Base-by-base conservation (phyloP, 35 echinoderm and acorn worm species). In the Acanthaster planci region DNA sequence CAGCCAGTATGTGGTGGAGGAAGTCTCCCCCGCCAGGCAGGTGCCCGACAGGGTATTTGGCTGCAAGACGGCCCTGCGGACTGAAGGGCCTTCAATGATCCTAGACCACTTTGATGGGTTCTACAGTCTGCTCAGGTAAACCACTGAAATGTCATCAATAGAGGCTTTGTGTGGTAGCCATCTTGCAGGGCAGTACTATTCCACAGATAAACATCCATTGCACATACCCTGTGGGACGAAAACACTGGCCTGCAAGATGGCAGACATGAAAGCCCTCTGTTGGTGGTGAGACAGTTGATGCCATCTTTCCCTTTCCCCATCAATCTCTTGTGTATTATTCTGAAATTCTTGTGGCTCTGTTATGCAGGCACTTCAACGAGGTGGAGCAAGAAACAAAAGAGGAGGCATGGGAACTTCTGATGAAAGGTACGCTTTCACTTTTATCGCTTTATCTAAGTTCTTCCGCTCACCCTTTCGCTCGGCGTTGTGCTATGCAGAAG, bases 1-100 rank as follows among this genome's bases (percentile, higher is more conserved):
- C 27, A 93, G 84, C 59, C 95, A 97, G 82, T 97, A 97, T 87
- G 88, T 93, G 3, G 95, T 97, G 23, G 91, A 97, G 55, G 95
- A 97, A 64, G 88, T 97, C 2, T 85, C 86, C 60, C 81, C 90
- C 6, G 39, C 84, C 10, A 86, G 95, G 60, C 91, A 97, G 44
- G 51, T 97, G 7, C 67, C 79, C 44, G 95, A 93, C 50, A 86
- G 87, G 82, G 80, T 97, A 5, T 50, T 90, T 84, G 87, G 90
- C 52, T 93, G 95, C 86, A 97, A 88, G 51, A 86, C 91, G n/a
- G 38, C 91, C 9, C 51, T 90, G 12, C 44, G 88, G 34, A 77
- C 76, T n/a, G 87, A 90, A 84, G 95, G 95, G 12, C 79, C 87
- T 8, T 44, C 80, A 12, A 89, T 90, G 82, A 89, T 97, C 37